Conservation (phyloP, 2,888 invertebrate genomes). For the Hetaerina titia region DNA sequence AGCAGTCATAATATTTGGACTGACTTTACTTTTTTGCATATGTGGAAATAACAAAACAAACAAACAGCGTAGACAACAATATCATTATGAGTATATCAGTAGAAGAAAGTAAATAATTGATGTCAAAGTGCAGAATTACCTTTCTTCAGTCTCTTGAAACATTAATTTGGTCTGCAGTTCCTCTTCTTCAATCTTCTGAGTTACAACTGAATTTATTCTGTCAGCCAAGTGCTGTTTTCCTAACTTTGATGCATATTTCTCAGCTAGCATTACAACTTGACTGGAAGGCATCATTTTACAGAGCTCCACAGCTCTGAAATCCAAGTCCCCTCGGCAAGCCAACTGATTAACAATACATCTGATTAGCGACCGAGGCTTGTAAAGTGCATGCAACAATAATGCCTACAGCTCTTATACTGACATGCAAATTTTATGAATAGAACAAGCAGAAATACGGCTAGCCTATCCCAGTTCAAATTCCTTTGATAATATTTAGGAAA, state of each 20-base stretch:
- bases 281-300: constrained; percentile 89
- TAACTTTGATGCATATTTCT: constrained; percentile 91
- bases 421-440: constrained; percentile 56
- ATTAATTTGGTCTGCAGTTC: constrained; percentile 74
- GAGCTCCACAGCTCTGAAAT: constrained; percentile 91
- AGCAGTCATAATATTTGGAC: too few species aligned
- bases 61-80: too few species aligned
- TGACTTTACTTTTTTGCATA: background rate
- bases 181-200: constrained; percentile 75
- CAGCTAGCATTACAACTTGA: constrained; percentile 88
- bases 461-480: too few species aligned
- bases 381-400: background rate
- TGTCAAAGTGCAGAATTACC: background rate
- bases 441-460: too few species aligned
- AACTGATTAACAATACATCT: constrained; percentile 80
- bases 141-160: background rate
- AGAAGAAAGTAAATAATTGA: background rate
- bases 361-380: constrained; percentile 7
- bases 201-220: constrained; percentile 77
- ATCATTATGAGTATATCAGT: background rate
- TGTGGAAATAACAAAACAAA: background rate
- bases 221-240: constrained; percentile 89
- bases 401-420: constrained; percentile 1
- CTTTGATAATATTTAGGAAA: too few species aligned
- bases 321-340: constrained; percentile 90